phyloP scores from a whole-genome alignment of 1,140 invertebrate genomes.

The Drosophila serrata region DNA sequence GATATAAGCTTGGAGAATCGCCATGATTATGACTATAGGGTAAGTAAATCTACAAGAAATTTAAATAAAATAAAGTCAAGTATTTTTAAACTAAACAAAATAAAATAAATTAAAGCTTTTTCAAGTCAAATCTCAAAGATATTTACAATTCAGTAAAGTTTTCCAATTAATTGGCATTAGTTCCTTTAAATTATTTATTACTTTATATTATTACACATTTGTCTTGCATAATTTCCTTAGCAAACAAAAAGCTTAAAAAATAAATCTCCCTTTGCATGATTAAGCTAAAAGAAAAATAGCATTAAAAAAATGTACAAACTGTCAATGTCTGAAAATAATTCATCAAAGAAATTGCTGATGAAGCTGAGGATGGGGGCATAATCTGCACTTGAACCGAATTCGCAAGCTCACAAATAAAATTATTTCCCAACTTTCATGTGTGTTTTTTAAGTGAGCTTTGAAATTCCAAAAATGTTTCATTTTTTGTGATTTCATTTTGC shows the following conservation, averaged over 20 bases:
- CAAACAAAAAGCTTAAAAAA: constrained; percentile 17
- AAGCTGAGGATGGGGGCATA: neutral
- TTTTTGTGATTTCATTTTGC: constrained; percentile 11
- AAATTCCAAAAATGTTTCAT: constrained; percentile 40
- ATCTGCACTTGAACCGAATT: constrained; percentile 46
- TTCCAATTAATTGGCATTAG: constrained; percentile 1
- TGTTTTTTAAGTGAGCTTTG: constrained; percentile 15
- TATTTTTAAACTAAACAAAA: neutral
- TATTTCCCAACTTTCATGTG: constrained; percentile 29
- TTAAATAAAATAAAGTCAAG: neutral
- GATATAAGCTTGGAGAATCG: constrained; percentile 96
- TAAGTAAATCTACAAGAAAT: constrained; percentile 84
- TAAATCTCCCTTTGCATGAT: constrained; percentile 44
- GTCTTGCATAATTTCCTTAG: constrained; percentile 30
- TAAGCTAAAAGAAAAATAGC: constrained; percentile 31
- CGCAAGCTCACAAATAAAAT: constrained; percentile 6
- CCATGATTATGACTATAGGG: constrained; percentile 95
- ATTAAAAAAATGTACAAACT: constrained; percentile 5
- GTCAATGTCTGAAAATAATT: constrained; percentile 53
- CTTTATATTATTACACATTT: constrained; percentile 8
- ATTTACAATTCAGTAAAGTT: neutral
- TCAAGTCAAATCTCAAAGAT: neutral
- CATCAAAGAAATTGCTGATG: constrained; percentile 47
- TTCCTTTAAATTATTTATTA: neutral
- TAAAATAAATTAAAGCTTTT: neutral